Base-by-base conservation (phyloP, 2,888 invertebrate species). In the Meta bourneti region DNA sequence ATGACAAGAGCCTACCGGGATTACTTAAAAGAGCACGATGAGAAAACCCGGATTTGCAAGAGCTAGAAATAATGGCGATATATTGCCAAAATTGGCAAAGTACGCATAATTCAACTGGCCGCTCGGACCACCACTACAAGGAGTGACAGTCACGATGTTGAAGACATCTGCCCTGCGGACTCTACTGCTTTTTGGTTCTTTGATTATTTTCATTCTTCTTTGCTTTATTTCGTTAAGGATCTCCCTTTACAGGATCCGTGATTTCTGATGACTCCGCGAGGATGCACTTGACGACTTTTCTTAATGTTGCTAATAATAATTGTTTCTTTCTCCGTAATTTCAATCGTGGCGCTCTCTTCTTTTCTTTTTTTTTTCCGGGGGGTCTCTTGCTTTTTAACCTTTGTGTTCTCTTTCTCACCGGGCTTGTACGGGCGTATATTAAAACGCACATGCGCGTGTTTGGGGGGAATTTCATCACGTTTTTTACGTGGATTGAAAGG, bases 271-370 rank as follows among this genome's bases (percentile, higher is more conserved):
- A 71, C 82, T 82, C 61, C 54, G 48, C 74, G 72, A 75, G 61
- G 81, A 82, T 52, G 85, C 85, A 70, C 87, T 69, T 72, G 84
- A 79, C 83, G 90, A 84, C 84, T 84, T 74, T 91, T 91, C 91
- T 91, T 91, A 91, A 91, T 91, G 91, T 91, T 87, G 91, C 91
- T 82, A 89, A 87, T 84, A 69, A 89, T 91, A 91, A 91, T 91
- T 91, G 91, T 91, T 91, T 91, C 87, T 91, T 83, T 87, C 87
- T 77, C 85, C 80, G 82, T 91, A 78, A 87, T 91, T 91, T 83
- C 87, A 87, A 87, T 91, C 90, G 78, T 79, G 79, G 71, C 49
- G 51, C 8, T 61, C 61, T 61, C 13, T 52, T 48, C 71, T 19
- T 69, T 75, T 19, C 11, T 52, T 79, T 52, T 19, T 16, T 52